Base-by-base conservation (phyloP, 2,888 invertebrate species). In the Mythimna vitellina region DNA sequence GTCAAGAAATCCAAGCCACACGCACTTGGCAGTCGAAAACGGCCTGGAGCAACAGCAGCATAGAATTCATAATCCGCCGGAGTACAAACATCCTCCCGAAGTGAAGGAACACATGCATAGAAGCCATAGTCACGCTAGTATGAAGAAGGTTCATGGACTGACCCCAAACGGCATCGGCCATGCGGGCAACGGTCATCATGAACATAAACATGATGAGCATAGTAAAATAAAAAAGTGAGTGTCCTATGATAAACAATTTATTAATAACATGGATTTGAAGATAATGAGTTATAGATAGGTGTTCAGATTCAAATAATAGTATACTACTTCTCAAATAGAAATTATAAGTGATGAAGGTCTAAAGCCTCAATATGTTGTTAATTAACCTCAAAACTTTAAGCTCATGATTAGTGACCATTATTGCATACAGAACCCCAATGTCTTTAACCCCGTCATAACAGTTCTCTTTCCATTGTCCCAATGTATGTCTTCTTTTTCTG, bases 91-190 rank as follows among this genome's bases (percentile, higher is more conserved):
- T 22, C 35, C 69, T 14, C 46, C 46, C 7, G 88, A 90, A 25
- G 86, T 74, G 54, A 90, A 91, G 60, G 87, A 83, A 17, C 93
- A 95, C 65, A 95, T 96, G 74, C 94, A 94, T 63, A 93, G 94
- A 74, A 95, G 95, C 73, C 94, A 95, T 80, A 96, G 96, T 84
- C 95, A 96, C 80, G 92, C 94, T 65, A 96, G 93, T 78, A 95
- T 96, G 93, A 96, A 94, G 88, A 93, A 88, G 73, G 89, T 85
- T 20, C 95, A 95, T 80, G 92, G 90, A 3, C 85, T 92, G 32
- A 92, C 86, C 46, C 95, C 96, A 0, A 96, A 96, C 73, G 96
- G 95, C n/a, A 76, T 94, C 17, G 92, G 91, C 25, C 94, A 94
- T 77, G 89, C 91, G 65, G 90, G 82, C 64, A 93, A 93, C 72